Evolutionary conservation across 2,113 vertebrate genomes (phyloP), one percentile per base, ranked within the genome.

Genomic region (Corythornis cristatus): DNA sequence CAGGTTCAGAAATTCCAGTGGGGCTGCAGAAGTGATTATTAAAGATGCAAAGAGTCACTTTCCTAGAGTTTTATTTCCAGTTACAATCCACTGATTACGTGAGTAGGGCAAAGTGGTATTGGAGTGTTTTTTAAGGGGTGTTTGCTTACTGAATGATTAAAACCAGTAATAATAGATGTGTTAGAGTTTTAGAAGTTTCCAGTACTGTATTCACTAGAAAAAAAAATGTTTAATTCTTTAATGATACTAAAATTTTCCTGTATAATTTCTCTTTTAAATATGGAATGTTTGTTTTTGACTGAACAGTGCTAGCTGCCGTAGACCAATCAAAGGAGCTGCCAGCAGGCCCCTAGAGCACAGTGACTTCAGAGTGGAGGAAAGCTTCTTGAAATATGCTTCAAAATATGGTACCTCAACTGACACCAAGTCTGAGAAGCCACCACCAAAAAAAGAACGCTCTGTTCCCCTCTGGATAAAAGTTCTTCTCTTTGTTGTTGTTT

Each of bases 271-370:
- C 33, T 54, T 67, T 43, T 61, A 87, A 92, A 76, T 45, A 22
- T 77, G 35, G 54, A 45, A 18, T 40, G 40, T 33, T 66, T 82
- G 87, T 42, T 58, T 83, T 60, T 64, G 7, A 61, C 81, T 95
- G 92, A 84, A 97, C 86, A 99, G 99, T 45, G 99, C 98, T 91
- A 99, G 98, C 90, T 99, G 99, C 92, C 98, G 99, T 80, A 98
- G 97, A 84, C 99, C 99, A 33, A 99, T 99, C 90, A 98, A 98
- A 96, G 99, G 99, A 85, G 99, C 99, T 23, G 99, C 99, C 17
- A 98, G 98, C 13, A 98, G 98, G 29, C 98, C 99, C 2, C 35
- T 98, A 66, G 97, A 96, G 85, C 77, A 96, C 90, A 96, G 96
- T 72, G 98, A 98, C 95, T 97, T 98, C 96, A 98, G 97, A 97